Base-by-base conservation (phyloP, 2,797 vertebrate species). In the Phalloptychus januarius region DNA sequence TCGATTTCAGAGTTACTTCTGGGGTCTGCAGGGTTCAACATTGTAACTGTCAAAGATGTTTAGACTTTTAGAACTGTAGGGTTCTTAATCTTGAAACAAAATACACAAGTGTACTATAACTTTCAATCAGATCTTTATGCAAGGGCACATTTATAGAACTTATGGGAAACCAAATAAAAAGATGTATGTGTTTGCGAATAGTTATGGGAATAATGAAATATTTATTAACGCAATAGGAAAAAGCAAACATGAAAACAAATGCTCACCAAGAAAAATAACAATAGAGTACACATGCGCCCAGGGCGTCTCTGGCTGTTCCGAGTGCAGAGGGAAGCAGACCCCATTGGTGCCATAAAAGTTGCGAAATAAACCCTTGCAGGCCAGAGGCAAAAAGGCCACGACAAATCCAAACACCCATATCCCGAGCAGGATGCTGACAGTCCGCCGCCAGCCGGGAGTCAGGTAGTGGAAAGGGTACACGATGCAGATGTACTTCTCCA, bases 401-500 rank as follows among this genome's bases (percentile, higher is more conserved):
- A 96, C 78, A 87, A 98, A 97, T 4, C 98, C 98, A 8, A 96
- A 93, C 88, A 97, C 92, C 98, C 98, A 99, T 84, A 99, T 99
- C 78, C 96, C 95, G 33, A 97, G 71, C 81, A 99, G 95, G 86
- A 96, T 94, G 72, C 94, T 96, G 89, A 98, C 93, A 12, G 98
- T 98, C 80, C 97, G 96, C 74, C 95, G 86, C 94, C 97, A 96
- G 82, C 96, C 95, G 0, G 97, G 98, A 25, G 97, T 98, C 87
- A 98, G 87, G 93, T 96, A 98, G 84, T 95, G 96, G 92, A 99
- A 99, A 18, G 98, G 98, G 92, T 99, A 99, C 75, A 99, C 98
- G 71, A 99, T 98, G 94, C 97, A 98, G 94, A 99, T 97, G 92
- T 98, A 99, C 88, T 99, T 99, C 95, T 99, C 98, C 95, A 99